Evolutionary conservation across 2,113 vertebrate genomes (phyloP).

Genomic region (Eurypyga helias): DNA sequence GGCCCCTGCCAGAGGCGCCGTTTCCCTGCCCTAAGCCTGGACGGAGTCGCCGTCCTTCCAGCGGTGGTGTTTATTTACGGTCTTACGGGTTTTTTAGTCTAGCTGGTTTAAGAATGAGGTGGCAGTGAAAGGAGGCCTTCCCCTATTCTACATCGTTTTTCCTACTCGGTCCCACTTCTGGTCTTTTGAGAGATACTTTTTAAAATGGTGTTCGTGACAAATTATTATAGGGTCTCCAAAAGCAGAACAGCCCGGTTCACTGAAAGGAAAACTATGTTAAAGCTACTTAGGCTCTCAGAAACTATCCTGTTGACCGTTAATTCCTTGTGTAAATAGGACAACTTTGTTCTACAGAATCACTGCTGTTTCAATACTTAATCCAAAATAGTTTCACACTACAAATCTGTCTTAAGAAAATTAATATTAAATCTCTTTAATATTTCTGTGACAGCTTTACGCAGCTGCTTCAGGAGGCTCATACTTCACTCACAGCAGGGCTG

Average conservation of each 20-base stretch:
- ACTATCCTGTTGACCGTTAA: background rate
- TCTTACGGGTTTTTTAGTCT: background rate
- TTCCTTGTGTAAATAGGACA: background rate
- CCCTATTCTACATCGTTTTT: background rate
- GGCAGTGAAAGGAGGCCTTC: background rate
- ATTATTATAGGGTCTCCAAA: background rate
- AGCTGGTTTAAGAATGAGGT: background rate
- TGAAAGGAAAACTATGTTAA: background rate
- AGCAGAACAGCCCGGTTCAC: background rate
- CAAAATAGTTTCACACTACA: background rate
- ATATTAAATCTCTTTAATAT: background rate
- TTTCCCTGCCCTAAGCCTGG: no score
- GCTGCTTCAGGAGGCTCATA: background rate
- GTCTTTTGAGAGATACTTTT: background rate
- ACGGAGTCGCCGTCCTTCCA: fast-evolving
- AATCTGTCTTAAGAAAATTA: background rate
- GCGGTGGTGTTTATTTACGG: fast-evolving
- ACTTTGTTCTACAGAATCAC: background rate
- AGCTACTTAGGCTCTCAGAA: background rate
- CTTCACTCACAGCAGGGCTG: background rate
- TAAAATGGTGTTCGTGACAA: fast-evolving
- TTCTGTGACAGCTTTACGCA: background rate
- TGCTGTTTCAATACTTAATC: fast-evolving
- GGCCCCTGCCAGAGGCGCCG: background rate
- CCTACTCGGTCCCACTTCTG: fast-evolving